Evolutionary conservation across 2,888 invertebrate species (phyloP), one percentile per base, ranked within the genome.

Genomic region (Lobophora halterata): DNA sequence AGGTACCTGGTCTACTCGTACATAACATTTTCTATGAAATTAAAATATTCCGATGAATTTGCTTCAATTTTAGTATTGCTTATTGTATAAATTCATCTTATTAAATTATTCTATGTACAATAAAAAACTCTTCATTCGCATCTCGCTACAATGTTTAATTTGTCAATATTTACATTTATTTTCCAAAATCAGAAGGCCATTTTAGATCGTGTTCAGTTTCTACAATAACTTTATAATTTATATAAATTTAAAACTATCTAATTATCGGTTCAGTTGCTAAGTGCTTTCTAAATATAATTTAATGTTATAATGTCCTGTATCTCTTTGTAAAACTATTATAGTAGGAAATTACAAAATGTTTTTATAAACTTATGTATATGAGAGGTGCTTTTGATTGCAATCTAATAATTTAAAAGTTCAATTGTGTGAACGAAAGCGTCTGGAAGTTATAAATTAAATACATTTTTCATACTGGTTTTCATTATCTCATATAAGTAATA

Each of bases 181-280:
- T 55, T 53, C 57, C 59, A 56, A 62, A 65, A 61, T 60, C 52
- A 59, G 58, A 68, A 69, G 62, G 63, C 65, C 60, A 57, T 66
- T 59, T 47, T 48, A 53, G 48, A 59, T 62, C 61, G 62, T n/a
- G 60, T 64, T 62, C 58, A 62, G 53, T 63, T 63, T 62, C 58
- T 49, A 55, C 38, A 47, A 52, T 43, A 46, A 46, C 39, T 38
- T 47, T 55, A n/a, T n/a, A n/a, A n/a, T n/a, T n/a, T 38, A 34
- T 52, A 35, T 20, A 14, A 31, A 36, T 12, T 33, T 7, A 8
- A 32, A 29, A 31, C 26, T 25, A 21, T 16, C 17, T 24, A 14
- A 16, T 8, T 25, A 14, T 19, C 17, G 11, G 18, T 14, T n/a
- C 34, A 11, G 31, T 24, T 12, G 16, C 17, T 25, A 33, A 9